Conservation (phyloP, 2,888 invertebrate species). For the Dexiosoma caninum region DNA sequence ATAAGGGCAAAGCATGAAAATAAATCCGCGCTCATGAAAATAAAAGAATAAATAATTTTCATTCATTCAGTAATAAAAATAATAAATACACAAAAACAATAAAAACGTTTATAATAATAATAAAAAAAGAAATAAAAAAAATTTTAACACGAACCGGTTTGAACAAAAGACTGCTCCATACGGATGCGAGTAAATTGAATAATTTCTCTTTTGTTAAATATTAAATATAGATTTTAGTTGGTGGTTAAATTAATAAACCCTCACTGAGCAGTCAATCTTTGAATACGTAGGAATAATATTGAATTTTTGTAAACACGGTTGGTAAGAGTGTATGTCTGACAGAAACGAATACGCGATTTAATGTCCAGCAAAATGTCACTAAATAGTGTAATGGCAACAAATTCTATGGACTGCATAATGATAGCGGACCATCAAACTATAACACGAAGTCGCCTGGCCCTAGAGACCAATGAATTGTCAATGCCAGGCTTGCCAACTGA, state of each 20-base stretch:
- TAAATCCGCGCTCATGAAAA: too few relatives aligned
- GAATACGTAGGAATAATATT: conserved; percentile 31
- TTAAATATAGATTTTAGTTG: background rate
- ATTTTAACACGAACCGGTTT: conserved; percentile 50
- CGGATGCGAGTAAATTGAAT: conserved; percentile 30
- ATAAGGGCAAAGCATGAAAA: conserved; percentile 7
- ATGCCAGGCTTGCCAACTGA: conserved; percentile 53
- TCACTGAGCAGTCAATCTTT: conserved; percentile 38
- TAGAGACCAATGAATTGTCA: conserved; percentile 35
- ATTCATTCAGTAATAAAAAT: too few relatives aligned
- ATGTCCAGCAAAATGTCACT: conserved; percentile 8
- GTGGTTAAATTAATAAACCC: conserved; percentile 17
- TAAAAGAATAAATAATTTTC: too few relatives aligned
- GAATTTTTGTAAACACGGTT: conserved; percentile 15
- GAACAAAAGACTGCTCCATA: conserved; percentile 3
- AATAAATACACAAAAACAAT: background rate
- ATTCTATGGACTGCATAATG: conserved; percentile 52
- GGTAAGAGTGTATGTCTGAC: background rate
- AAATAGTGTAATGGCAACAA: conserved; percentile 22
- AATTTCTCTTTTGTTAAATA: conserved; percentile 42
- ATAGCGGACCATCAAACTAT: conserved; percentile 60
- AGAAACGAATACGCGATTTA: background rate
- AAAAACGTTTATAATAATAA: background rate
- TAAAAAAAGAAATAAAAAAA: conserved; percentile 13
- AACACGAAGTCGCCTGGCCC: conserved; percentile 50